A percentile compares a stretch with the other conserved stretches of the same genome.
These are phyloP conservation scores for Bucco capensis DNA, from an alignment of 2,113 vertebrate genomes.

Conservation along the genomic window DNA sequence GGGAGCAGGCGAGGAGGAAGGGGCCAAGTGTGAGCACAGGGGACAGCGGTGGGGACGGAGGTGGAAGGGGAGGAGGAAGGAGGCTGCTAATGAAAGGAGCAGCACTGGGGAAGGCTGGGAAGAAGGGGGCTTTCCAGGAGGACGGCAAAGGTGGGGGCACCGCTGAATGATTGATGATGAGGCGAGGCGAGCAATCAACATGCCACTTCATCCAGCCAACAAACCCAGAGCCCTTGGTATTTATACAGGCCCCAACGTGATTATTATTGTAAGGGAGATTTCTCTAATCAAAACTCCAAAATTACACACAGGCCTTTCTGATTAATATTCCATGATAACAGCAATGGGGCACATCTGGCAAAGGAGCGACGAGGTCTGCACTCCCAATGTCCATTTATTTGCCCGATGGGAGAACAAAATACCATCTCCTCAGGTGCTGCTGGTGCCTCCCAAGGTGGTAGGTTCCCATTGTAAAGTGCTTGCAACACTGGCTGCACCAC, in stretches of 20 bases:
- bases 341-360: constrained; percentile 74
- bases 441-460: accelerated
- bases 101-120: background rate
- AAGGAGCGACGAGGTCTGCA: constrained; percentile 30
- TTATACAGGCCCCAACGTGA: constrained; percentile 70
- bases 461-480: background rate
- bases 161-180: constrained; percentile 65
- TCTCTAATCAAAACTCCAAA: constrained; percentile 79
- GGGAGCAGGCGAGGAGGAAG: constrained; percentile 36
- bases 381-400: constrained; percentile 44
- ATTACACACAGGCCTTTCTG: constrained; percentile 75
- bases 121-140: constrained; percentile 3
- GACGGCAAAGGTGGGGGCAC: background rate
- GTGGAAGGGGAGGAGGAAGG: constrained; percentile 16
- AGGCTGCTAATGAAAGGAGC: background rate
- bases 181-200: constrained; percentile 59
- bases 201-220: constrained; percentile 55
- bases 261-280: constrained; percentile 80
- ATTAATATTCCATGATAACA: constrained; percentile 80
- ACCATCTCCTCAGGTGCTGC: background rate
- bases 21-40: background rate
- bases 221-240: constrained; percentile 56
- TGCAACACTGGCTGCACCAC: accelerated
- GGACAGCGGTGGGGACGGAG: background rate
- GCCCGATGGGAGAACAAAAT: constrained; percentile 55